These are phyloP conservation scores for Blastomussa wellsi DNA, from an alignment of 92 coral and sea anemone genomes.

Conservation along the genomic window DNA sequence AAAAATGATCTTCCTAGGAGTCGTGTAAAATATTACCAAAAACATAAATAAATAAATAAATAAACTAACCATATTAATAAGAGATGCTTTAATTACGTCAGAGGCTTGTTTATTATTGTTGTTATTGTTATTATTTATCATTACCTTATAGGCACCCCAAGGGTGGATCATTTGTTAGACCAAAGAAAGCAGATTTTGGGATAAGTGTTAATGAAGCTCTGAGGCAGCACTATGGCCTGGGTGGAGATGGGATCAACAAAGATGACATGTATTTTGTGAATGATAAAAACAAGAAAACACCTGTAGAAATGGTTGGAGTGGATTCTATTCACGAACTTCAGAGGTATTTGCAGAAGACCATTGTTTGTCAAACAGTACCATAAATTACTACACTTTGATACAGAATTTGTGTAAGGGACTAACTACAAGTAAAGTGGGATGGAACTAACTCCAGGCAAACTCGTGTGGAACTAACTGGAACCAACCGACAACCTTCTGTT, in stretches of 20 bases:
- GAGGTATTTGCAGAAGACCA: constrained; percentile 50
- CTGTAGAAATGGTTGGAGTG: constrained; percentile 85
- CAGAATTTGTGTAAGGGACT: too few relatives aligned
- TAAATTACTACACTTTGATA: neutral
- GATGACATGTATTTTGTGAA: constrained; percentile 76
- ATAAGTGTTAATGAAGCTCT: constrained; percentile 74
- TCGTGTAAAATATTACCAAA: too few relatives aligned
- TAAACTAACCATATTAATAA: too few relatives aligned
- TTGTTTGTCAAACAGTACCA: neutral
- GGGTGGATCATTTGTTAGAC: constrained; percentile 92
- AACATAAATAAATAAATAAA: too few relatives aligned
- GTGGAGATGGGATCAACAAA: constrained; percentile 35
- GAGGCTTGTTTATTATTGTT: too few relatives aligned
- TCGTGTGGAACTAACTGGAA: too few relatives aligned
- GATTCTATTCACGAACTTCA: constrained; percentile 69
- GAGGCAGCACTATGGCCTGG: constrained; percentile 65
- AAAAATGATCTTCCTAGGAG: too few relatives aligned
- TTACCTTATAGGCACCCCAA: constrained; percentile 55
- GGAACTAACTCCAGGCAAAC: too few relatives aligned
- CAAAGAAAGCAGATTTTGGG: constrained; percentile 91
- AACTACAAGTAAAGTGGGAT: too few relatives aligned
- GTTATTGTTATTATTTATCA: too few relatives aligned
- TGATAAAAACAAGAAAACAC: constrained; percentile 55
- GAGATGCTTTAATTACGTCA: too few relatives aligned
- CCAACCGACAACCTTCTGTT: too few relatives aligned